phyloP scores from a whole-genome alignment of 2,797 vertebrate genomes.

The Podarcis siculus region DNA sequence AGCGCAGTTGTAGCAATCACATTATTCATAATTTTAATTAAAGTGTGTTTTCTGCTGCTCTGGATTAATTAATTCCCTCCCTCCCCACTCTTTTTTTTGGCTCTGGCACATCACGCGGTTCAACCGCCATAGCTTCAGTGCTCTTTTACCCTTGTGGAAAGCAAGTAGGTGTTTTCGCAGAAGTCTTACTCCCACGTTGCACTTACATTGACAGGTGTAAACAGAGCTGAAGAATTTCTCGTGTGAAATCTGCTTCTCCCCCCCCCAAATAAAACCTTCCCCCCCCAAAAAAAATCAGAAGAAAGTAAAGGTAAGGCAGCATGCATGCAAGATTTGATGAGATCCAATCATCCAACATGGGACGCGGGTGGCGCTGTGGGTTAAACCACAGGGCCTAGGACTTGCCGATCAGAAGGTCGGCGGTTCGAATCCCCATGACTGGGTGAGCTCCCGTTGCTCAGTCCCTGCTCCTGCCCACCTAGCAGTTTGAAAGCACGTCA shows the following conservation, averaged over 20 bases:
- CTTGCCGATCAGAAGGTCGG: too few relatives aligned
- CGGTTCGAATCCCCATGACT: too few relatives aligned
- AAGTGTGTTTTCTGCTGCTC: slow-evolving; percentile 29
- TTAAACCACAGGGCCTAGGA: too few relatives aligned
- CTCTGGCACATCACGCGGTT: background rate
- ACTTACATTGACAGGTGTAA: slow-evolving; percentile 28
- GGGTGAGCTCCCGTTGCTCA: too few relatives aligned
- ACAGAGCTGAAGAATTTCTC: slow-evolving; percentile 8
- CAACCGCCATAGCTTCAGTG: background rate
- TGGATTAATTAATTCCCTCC: slow-evolving; percentile 35
- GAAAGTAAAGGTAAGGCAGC: background rate
- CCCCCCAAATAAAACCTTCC: background rate
- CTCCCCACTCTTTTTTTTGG: slow-evolving; percentile 6
- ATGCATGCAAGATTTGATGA: background rate
- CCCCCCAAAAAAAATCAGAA: background rate
- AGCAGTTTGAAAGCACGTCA: too few relatives aligned
- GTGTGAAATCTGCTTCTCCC: background rate
- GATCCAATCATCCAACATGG: background rate
- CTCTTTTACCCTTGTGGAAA: background rate
- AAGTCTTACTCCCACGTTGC: slow-evolving; percentile 8
- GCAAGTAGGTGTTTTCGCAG: background rate
- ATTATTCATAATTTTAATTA: slow-evolving; percentile 45
- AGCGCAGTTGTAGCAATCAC: slow-evolving; percentile 22
- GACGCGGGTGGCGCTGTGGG: too few relatives aligned
- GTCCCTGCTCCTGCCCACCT: too few relatives aligned